Conservation (phyloP, 1,140 invertebrate species). For the Hycleus cichorii region DNA sequence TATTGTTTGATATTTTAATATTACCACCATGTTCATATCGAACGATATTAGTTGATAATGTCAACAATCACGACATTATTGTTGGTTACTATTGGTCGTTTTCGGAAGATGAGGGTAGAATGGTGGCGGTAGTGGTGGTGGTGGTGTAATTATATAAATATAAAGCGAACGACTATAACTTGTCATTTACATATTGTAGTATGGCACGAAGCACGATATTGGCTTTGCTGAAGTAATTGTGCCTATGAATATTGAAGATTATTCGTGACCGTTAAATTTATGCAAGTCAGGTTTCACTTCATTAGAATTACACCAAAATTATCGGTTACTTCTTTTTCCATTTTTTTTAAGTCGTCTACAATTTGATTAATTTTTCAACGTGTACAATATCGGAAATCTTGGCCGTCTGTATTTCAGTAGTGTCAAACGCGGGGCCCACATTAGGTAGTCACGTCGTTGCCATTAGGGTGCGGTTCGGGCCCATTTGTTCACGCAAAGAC, state of each 20-base stretch:
- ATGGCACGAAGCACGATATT: conserved; percentile 15
- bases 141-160: conserved; percentile 21
- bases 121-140: background rate
- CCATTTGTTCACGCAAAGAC: conserved; percentile 29
- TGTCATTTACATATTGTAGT: conserved; percentile 23
- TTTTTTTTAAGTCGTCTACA: background rate
- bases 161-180: conserved; percentile 13
- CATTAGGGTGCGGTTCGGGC: conserved; percentile 29
- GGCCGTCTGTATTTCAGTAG: too few relatives aligned
- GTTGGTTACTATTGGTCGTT: conserved; percentile 19
- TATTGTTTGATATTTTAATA: too few relatives aligned
- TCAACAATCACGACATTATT: conserved; percentile 20
- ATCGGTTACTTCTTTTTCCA: conserved; percentile 4
- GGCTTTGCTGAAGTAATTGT: conserved; percentile 17
- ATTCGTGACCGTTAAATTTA: conserved; percentile 21
- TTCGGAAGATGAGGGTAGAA: conserved; percentile 1
- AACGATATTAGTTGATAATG: background rate
- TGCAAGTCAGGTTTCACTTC: conserved; percentile 6
- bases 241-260: conserved; percentile 24
- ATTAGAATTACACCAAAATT: conserved; percentile 9
- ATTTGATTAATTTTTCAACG: too few relatives aligned
- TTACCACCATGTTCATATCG: too few relatives aligned
- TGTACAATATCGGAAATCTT: conserved; percentile 1
- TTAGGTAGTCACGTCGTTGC: conserved; percentile 30
- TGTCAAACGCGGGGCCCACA: conserved; percentile 3